Percentiles rank a stretch among this genome's conserved stretches.
These are phyloP conservation scores for Diceros bicornis DNA, from an alignment of 2,797 vertebrate genomes.

Conservation along the genomic window DNA sequence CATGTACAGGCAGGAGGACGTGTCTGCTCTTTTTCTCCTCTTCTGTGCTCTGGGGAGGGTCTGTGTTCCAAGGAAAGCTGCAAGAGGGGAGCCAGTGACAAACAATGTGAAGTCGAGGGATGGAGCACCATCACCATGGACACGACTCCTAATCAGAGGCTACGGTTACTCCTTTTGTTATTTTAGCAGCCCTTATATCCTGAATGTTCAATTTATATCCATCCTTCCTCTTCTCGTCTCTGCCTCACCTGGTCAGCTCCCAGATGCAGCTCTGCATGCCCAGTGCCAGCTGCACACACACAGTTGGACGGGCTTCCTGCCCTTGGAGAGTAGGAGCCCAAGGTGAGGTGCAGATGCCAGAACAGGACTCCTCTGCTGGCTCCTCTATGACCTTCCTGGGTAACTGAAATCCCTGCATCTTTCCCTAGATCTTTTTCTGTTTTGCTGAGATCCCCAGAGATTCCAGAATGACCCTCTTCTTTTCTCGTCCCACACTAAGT, in stretches of 20 bases:
- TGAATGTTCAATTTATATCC: too few relatives aligned
- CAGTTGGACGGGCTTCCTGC: not conserved
- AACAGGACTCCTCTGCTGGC: not conserved
- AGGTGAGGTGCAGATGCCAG: not conserved
- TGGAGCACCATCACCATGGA: not conserved
- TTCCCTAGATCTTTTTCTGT: not conserved
- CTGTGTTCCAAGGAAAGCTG: not conserved
- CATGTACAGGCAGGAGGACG: not conserved
- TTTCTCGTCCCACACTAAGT: not conserved
- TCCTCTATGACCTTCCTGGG: not conserved
- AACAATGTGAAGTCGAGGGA: accelerated
- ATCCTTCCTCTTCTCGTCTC: not conserved
- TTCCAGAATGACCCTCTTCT: not conserved
- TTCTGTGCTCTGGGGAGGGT: not conserved
- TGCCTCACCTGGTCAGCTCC: not conserved
- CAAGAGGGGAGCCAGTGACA: not conserved
- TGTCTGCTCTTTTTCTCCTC: not conserved
- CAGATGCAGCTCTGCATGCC: not conserved
- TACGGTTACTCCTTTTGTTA: too few relatives aligned
- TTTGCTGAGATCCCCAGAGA: not conserved
- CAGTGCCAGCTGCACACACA: not conserved
- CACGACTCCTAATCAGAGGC: not conserved
- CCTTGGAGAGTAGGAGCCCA: not conserved
- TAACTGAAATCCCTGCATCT: not conserved
- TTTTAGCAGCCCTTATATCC: not conserved